Evolutionary conservation across 2,113 vertebrate species (phyloP), one percentile per base, ranked within the genome.

Genomic region (Ailuropoda melanoleuca): DNA sequence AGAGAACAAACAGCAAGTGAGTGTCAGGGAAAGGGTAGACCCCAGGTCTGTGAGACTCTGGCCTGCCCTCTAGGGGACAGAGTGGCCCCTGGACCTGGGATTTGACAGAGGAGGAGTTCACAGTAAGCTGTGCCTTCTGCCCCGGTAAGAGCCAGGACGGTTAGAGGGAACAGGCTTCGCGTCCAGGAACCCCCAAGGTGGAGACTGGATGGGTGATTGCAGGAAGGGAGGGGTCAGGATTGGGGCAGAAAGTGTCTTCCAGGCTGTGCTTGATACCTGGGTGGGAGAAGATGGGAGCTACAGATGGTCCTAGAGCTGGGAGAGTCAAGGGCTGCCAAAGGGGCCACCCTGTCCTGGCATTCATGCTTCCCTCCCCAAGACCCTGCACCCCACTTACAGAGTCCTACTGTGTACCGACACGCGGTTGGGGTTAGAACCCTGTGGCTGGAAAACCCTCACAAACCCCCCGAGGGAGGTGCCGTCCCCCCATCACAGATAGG

Each of bases 381-480:
- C n/a, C 50, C 19, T 1, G 56, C 3, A 6, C 23, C 48, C 53
- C 2, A 8, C 43, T 11, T 11, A 21, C 0, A 1, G 7, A 14
- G 37, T 0, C 12, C 19, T 0, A 7, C 12, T 11, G 8, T 5
- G 12, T 7, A 24, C 4, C 0, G 4, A 48, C n/a, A 1, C 0
- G 0, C 29, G 7, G 31, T 48, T 34, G 15, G 17, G 15, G 13
- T 1, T 12, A 58, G 46, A 39, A 18, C 4, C 29, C 6, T 29
- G 26, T 46, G 9, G 6, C 34, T 37, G 10, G 31, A 31, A 8
- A 17, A 19, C 19, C 39, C 62, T 75, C 48, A 39, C 23, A 18
- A 50, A 55, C 11, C 5, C 24, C n/a, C 60, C 1, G 5, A 55
- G 15, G 8, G 8, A 62, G n/a, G 18, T 8, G 23, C 81, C 62